Evolutionary conservation across 2,113 vertebrate genomes (phyloP).

Genomic region (Lamprologus speciosus): DNA sequence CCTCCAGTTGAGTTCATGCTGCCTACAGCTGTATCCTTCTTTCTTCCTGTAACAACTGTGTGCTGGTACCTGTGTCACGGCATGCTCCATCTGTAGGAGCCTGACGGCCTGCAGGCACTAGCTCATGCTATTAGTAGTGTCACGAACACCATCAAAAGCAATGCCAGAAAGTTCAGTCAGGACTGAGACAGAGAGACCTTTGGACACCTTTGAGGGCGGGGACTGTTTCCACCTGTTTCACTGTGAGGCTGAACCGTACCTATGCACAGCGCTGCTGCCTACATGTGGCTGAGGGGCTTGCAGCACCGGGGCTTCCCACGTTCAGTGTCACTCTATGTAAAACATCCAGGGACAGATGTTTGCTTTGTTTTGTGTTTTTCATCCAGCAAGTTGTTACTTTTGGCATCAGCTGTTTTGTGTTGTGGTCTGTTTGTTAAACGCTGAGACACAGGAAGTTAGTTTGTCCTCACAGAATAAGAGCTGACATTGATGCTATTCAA

Average conservation of each 20-base stretch:
- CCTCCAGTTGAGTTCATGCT: not conserved
- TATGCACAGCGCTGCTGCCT: not conserved
- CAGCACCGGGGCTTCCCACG: not conserved
- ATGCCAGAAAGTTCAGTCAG: not conserved
- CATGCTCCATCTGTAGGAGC: not conserved
- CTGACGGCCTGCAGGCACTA: not conserved
- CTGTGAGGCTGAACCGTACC: not conserved
- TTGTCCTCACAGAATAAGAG: not conserved
- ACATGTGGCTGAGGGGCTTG: not conserved
- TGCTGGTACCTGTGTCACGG: not conserved
- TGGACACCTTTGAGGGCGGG: not conserved
- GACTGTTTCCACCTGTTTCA: not conserved
- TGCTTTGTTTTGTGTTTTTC: not conserved
- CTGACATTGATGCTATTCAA: not conserved
- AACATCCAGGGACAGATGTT: not conserved
- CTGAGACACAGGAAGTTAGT: not conserved
- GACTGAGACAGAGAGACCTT: not conserved
- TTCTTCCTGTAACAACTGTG: not conserved
- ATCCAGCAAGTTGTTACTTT: not conserved
- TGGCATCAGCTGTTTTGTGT: not conserved
- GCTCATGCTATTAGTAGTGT: not conserved
- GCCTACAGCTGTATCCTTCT: not conserved
- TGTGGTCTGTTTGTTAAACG: not conserved
- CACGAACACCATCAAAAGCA: not conserved
- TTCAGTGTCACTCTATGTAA: not conserved